These are phyloP conservation scores for Rhincodon typus DNA, from an alignment of 2,797 vertebrate genomes.

Conservation along the genomic window DNA sequence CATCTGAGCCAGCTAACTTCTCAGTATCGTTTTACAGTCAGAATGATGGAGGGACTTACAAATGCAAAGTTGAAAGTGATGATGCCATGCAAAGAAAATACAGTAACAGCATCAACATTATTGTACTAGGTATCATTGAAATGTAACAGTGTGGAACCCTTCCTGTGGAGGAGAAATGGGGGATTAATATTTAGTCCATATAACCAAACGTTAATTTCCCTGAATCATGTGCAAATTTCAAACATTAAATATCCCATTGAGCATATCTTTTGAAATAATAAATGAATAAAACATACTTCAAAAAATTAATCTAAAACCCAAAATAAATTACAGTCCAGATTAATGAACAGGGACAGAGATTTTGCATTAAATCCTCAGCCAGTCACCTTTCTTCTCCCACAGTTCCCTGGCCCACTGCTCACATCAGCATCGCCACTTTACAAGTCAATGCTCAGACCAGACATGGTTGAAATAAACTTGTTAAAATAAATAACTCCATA, in stretches of 20 bases:
- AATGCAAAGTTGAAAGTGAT: background rate
- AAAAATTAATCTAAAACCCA: background rate
- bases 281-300: background rate
- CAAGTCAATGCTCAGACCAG: background rate
- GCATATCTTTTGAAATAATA: background rate
- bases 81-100: background rate
- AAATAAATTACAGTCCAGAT: background rate
- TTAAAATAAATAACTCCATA: background rate
- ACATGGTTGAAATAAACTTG: background rate
- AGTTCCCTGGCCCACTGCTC: background rate
- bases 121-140: background rate
- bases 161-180: background rate
- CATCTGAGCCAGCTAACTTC: background rate
- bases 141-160: background rate
- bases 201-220: background rate
- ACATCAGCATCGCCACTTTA: background rate
- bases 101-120: background rate
- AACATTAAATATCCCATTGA: background rate
- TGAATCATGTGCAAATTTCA: background rate
- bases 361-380: background rate
- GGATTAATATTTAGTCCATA: background rate
- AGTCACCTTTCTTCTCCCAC: background rate
- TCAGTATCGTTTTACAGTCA: background rate
- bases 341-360: background rate
- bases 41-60: background rate